Evolutionary conservation across 2,888 invertebrate genomes (phyloP).

Genomic region (Epinotia brunnichana): DNA sequence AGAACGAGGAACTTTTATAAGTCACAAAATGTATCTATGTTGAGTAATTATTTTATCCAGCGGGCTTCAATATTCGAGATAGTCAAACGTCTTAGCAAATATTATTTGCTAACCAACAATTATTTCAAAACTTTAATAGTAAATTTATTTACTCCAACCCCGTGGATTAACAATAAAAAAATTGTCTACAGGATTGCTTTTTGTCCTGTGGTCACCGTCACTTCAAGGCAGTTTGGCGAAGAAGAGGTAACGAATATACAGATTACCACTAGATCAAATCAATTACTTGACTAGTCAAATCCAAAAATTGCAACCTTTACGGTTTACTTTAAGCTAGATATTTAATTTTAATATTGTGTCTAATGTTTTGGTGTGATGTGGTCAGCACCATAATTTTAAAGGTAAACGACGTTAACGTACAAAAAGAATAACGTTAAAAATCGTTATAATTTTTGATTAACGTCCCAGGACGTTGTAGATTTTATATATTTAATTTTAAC

Average conservation of each 20-base stretch:
- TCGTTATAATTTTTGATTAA: not conserved
- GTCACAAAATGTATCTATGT: not conserved
- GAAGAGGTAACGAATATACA: constrained; percentile 23
- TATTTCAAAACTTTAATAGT: constrained; percentile 22
- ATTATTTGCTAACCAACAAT: constrained; percentile 23
- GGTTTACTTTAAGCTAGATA: constrained; percentile 9
- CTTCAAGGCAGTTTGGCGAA: constrained; percentile 37
- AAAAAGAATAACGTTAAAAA: constrained; percentile 5
- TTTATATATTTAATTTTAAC: constrained; percentile 11
- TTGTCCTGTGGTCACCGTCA: constrained; percentile 1
- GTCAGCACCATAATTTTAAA: constrained; percentile 19
- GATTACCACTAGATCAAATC: constrained; percentile 2
- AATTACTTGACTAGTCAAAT: constrained; percentile 35
- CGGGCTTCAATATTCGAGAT: not conserved
- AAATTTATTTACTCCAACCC: constrained; percentile 20
- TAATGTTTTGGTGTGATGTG: constrained; percentile 19
- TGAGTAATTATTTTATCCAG: not conserved
- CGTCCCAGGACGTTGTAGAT: not conserved
- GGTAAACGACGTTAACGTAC: not conserved
- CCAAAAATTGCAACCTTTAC: constrained; percentile 3
- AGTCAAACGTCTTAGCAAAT: constrained; percentile 17
- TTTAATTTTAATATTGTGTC: not conserved
- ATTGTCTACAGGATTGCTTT: constrained; percentile 8
- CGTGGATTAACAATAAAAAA: constrained; percentile 13
- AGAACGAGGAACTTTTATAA: too few species aligned